Evolutionary conservation across 2,888 invertebrate species (phyloP).

Genomic region (Lasius fuliginosus): DNA sequence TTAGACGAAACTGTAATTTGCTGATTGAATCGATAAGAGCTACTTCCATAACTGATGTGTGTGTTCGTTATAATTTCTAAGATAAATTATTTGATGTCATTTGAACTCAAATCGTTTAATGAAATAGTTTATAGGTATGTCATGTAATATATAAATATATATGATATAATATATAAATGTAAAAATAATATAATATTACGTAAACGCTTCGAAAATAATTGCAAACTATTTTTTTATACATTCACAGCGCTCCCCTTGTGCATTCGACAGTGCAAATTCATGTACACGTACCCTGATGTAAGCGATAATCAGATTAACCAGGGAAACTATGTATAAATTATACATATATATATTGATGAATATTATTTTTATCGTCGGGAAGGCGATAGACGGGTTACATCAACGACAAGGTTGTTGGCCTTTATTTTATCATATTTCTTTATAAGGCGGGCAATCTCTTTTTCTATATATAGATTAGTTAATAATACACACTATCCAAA

Average conservation of each 20-base stretch:
- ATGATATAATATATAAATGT: background rate
- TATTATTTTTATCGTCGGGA: constrained; percentile 41
- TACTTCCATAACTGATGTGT: constrained; percentile 14
- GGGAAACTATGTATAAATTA: background rate
- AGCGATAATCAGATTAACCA: constrained; percentile 4
- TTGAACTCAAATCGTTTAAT: background rate
- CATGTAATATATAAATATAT: background rate
- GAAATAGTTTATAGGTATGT: background rate
- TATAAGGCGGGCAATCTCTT: constrained; percentile 11
- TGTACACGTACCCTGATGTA: background rate
- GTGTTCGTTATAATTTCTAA: background rate
- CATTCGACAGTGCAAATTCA: constrained; percentile 4
- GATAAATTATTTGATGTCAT: background rate
- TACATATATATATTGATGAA: constrained; percentile 20
- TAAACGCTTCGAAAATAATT: constrained; percentile 14
- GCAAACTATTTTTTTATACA: background rate
- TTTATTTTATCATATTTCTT: constrained; percentile 25
- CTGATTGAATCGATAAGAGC: background rate
- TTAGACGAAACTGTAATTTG: constrained; percentile 13
- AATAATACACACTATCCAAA: constrained; percentile 5
- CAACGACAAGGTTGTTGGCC: constrained; percentile 42
- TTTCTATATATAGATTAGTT: constrained; percentile 33
- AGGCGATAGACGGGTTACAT: constrained; percentile 2
- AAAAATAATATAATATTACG: constrained; percentile 13
- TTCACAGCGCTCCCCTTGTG: background rate